Evolutionary conservation across 2,113 vertebrate species (phyloP).

Genomic region (Bufo bufo): DNA sequence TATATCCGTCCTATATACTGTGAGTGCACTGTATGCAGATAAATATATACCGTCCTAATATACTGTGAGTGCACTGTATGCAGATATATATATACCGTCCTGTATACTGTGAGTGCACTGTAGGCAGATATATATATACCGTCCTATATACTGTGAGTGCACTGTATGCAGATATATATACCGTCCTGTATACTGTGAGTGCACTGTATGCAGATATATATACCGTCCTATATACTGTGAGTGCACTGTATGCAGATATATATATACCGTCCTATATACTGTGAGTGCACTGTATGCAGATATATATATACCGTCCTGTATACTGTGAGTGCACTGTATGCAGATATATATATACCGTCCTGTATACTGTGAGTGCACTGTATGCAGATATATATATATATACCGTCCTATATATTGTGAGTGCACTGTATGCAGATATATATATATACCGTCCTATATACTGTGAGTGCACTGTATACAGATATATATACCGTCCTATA

Average conservation of each 20-base stretch:
- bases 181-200: not conserved
- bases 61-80: not conserved
- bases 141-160: not conserved
- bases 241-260: not conserved
- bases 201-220: not conserved
- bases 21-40: slow-evolving; percentile 70
- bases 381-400: too few species aligned
- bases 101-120: too few species aligned
- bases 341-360: not conserved
- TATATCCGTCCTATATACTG: slow-evolving; percentile 75
- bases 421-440: not conserved
- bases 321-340: not conserved
- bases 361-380: too few species aligned
- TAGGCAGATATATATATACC: not conserved
- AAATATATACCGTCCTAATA: not conserved
- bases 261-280: not conserved
- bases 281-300: not conserved
- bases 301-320: too few species aligned
- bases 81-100: not conserved
- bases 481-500: too few species aligned
- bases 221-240: not conserved
- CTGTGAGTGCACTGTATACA: slow-evolving; percentile 76
- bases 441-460: slow-evolving; percentile 70
- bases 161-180: too few species aligned
- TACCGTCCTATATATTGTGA: too few species aligned